These are phyloP conservation scores for Bujurquina vittata DNA, from an alignment of 2,113 vertebrate species.

Conservation along the genomic window DNA sequence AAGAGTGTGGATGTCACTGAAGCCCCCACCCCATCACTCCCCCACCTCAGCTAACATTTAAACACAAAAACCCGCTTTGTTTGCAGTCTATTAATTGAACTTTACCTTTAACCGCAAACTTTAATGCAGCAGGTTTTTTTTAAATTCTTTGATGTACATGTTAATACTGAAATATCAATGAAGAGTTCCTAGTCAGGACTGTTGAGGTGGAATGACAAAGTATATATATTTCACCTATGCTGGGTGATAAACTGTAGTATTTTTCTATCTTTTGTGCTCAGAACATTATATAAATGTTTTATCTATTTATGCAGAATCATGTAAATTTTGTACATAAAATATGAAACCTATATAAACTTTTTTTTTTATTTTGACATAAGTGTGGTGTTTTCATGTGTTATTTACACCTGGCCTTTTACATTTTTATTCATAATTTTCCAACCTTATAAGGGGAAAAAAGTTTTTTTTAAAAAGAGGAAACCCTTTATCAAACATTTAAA, in stretches of 20 bases:
- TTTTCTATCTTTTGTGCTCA: conserved; percentile 7
- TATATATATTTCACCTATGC: conserved; percentile 34
- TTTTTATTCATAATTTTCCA: not conserved
- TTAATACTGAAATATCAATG: not conserved
- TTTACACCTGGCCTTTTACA: accelerated
- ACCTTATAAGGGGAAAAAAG: no score
- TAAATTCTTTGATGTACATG: not conserved
- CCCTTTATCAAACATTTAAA: not conserved
- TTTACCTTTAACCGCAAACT: not conserved
- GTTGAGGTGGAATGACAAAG: not conserved
- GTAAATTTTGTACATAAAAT: conserved; percentile 76
- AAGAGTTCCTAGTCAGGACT: not conserved
- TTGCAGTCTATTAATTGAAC: not conserved
- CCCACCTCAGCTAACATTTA: not conserved
- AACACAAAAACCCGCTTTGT: not conserved
- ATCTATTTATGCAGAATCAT: conserved; percentile 63
- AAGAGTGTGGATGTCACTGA: conserved; percentile 90
- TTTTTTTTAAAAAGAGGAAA: not conserved
- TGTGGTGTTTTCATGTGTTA: not conserved
- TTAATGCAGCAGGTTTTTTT: not conserved
- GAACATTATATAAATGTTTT: conserved; percentile 16
- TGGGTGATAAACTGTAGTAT: conserved; percentile 22
- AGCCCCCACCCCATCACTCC: not conserved
- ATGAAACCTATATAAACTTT: conserved; percentile 66
- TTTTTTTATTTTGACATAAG: conserved; percentile 57